These are phyloP conservation scores for Streptopelia turtur DNA, from an alignment of 2,797 vertebrate genomes.

Conservation along the genomic window DNA sequence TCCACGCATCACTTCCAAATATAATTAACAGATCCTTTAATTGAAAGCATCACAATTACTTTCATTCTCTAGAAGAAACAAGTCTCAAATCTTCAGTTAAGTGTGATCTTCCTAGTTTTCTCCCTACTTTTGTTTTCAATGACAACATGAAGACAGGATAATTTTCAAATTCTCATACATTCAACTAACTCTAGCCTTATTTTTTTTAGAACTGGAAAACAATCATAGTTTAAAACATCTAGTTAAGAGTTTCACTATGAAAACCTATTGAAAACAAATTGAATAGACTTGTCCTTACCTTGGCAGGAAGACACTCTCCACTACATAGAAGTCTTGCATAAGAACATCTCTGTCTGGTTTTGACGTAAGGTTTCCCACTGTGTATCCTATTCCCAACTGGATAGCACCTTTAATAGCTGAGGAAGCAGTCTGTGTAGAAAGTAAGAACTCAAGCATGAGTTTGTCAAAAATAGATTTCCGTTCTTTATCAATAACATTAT, in stretches of 20 bases:
- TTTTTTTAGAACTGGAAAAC: not conserved
- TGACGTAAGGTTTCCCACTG: slow-evolving; percentile 96
- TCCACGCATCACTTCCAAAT: not conserved
- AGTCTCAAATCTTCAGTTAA: not conserved
- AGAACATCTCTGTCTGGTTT: slow-evolving; percentile 98
- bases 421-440: slow-evolving; percentile 88
- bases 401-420: slow-evolving; percentile 97
- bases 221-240: not conserved
- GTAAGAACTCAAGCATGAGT: slow-evolving; percentile 39
- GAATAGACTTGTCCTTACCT: slow-evolving; percentile 82
- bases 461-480: not conserved
- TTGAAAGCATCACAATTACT: not conserved
- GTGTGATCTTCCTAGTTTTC: not conserved
- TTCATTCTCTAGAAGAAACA: not conserved
- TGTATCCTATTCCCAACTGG: slow-evolving; percentile 96
- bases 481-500: not conserved
- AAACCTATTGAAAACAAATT: not conserved
- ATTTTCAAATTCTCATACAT: not conserved
- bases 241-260: not conserved
- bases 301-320: slow-evolving; percentile 96
- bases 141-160: not conserved
- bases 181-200: not conserved
- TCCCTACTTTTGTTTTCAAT: not conserved
- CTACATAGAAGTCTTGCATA: slow-evolving; percentile 99
- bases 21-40: not conserved